Percentiles rank a stretch among this genome's conserved stretches.
phyloP scores from a whole-genome alignment of 2,888 invertebrate species.

The Cataglyphis livida region DNA sequence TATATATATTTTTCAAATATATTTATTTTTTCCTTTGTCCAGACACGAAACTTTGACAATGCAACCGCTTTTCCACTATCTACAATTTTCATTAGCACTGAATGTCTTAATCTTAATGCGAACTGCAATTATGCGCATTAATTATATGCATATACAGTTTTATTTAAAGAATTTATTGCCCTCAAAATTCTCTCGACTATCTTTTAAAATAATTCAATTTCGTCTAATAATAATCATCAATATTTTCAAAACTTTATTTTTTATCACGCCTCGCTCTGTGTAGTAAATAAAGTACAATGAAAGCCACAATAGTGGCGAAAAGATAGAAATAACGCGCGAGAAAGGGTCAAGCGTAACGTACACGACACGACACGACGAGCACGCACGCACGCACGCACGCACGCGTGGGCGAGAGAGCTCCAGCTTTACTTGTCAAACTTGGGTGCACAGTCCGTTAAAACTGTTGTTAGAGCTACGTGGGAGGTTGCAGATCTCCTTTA shows the following conservation, averaged over 20 bases:
- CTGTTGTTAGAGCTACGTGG: slow-evolving; percentile 72
- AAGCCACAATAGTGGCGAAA: neutral
- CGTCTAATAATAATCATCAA: neutral
- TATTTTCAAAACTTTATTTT: neutral
- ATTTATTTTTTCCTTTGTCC: neutral
- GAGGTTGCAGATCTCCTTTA: slow-evolving; percentile 62
- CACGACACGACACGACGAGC: neutral
- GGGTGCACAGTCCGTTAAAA: slow-evolving; percentile 71
- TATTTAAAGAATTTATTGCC: neutral
- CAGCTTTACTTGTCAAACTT: slow-evolving; percentile 77
- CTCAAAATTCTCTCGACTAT: neutral
- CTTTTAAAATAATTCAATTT: neutral
- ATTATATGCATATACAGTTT: neutral
- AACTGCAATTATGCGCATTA: neutral
- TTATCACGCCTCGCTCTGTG: neutral
- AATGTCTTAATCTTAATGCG: neutral
- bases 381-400: slow-evolving; percentile 9
- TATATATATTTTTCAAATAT: neutral
- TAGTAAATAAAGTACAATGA: neutral
- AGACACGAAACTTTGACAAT: neutral
- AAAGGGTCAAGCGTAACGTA: neutral
- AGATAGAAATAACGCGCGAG: slow-evolving; percentile 22
- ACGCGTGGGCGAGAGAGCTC: slow-evolving; percentile 75
- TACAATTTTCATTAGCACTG: neutral
- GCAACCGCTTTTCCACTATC: neutral